These are phyloP conservation scores for Petrosia ficiformis DNA, from an alignment of 37 sponge, comb jelly and placozoan species.

Conservation along the genomic window DNA sequence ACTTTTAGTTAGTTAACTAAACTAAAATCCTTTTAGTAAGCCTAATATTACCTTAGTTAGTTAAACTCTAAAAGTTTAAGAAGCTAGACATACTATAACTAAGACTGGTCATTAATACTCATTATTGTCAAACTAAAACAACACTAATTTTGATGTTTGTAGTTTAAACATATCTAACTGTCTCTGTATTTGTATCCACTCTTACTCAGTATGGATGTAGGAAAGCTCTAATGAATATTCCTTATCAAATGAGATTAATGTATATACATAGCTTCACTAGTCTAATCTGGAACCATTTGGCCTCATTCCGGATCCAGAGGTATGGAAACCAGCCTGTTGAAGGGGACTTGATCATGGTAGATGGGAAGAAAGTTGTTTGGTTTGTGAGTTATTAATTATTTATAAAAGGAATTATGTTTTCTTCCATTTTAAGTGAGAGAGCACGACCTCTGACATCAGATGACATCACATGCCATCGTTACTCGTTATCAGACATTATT, in stretches of 20 bases:
- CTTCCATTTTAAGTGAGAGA: not conserved
- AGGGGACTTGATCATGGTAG: conserved; percentile 63
- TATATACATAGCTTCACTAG: conserved; percentile 38
- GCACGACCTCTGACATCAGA: not conserved
- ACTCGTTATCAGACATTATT: conserved; percentile 52
- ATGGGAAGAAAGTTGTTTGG: not conserved
- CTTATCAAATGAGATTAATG: conserved; percentile 22
- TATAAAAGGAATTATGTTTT: not conserved
- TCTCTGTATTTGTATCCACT: not conserved
- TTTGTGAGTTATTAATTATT: not conserved
- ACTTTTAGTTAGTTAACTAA: too few relatives aligned
- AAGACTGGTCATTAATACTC: too few relatives aligned
- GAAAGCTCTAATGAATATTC: conserved; percentile 32
- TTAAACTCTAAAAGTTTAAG: too few relatives aligned
- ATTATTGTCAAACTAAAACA: too few relatives aligned
- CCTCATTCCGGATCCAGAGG: conserved; percentile 26
- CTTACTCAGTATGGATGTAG: conserved; percentile 21
- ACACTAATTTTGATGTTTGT: too few relatives aligned
- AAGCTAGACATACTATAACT: too few relatives aligned
- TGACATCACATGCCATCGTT: not conserved
- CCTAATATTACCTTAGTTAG: too few relatives aligned
- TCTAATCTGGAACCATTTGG: conserved; percentile 62
- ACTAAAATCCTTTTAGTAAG: too few relatives aligned
- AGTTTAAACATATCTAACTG: too few relatives aligned
- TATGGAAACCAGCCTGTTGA: conserved; percentile 52